These are phyloP conservation scores for Microtus richardsoni DNA, from an alignment of 2,113 vertebrate species.

Conservation along the genomic window DNA sequence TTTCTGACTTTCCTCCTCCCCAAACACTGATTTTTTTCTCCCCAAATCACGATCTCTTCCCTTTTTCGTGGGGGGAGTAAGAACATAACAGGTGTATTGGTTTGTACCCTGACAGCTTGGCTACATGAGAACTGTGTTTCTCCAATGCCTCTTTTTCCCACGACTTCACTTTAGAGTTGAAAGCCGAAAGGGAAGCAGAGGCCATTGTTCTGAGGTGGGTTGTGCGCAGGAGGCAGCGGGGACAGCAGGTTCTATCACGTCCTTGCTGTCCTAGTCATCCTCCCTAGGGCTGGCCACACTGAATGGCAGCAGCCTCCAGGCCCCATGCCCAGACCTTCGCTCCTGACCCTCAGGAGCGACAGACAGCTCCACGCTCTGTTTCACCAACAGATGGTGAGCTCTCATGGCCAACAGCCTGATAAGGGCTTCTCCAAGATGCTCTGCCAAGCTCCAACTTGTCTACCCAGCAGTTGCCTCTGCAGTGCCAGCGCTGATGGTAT, in stretches of 20 bases:
- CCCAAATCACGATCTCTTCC: neutral
- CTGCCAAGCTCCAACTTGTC: neutral
- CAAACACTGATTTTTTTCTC: neutral
- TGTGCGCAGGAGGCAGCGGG: neutral
- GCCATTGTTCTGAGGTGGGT: too few species aligned
- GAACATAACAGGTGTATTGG: neutral
- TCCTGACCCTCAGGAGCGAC: neutral
- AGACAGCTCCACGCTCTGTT: neutral
- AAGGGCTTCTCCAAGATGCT: accelerated
- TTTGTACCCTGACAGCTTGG: neutral
- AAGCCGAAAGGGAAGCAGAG: neutral
- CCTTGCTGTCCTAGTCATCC: neutral
- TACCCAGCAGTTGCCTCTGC: neutral
- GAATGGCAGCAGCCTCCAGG: neutral
- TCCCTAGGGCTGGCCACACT: neutral
- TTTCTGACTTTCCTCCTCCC: neutral
- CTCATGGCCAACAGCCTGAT: neutral
- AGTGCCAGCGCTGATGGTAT: neutral
- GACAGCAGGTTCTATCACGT: neutral
- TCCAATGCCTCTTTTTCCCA: neutral
- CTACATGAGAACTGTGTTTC: neutral
- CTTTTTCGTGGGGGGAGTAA: neutral
- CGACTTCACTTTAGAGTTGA: neutral
- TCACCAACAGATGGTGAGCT: accelerated
- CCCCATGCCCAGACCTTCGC: neutral